A percentile compares a stretch with the other conserved stretches of the same genome.
Conservation (phyloP, 2,888 invertebrate species). For the Acanthopleura granulata region DNA sequence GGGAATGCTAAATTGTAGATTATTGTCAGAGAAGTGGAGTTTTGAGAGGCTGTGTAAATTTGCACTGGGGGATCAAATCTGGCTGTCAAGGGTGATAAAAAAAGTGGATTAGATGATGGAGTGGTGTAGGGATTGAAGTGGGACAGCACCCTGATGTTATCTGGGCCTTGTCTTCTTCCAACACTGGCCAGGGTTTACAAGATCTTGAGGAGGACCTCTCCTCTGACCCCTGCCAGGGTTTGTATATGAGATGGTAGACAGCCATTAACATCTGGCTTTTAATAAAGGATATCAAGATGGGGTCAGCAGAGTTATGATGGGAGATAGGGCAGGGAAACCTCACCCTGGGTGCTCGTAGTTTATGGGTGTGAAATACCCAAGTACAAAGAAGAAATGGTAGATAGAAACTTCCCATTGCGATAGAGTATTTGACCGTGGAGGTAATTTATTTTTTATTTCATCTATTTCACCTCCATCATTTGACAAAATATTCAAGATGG, state of each 20-base stretch:
- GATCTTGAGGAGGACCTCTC: background rate
- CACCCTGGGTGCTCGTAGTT: too few relatives aligned
- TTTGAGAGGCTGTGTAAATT: slow-evolving; percentile 16
- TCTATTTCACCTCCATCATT: too few relatives aligned
- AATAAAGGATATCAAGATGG: background rate
- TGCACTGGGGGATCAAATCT: background rate
- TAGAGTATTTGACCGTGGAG: too few relatives aligned
- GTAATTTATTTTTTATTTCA: too few relatives aligned
- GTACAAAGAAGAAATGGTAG: too few relatives aligned
- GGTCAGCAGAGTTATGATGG: too few relatives aligned
- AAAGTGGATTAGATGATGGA: slow-evolving; percentile 1
- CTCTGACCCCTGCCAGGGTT: slow-evolving; percentile 1
- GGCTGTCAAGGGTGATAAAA: slow-evolving; percentile 9
- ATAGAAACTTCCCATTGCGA: too few relatives aligned
- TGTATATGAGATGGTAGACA: background rate
- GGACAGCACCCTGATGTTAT: background rate
- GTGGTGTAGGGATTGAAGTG: background rate
- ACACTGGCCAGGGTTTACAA: background rate
- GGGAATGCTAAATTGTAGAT: background rate
- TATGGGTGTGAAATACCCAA: too few relatives aligned
- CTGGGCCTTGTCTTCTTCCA: background rate
- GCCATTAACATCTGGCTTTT: background rate
- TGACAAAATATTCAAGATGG: too few relatives aligned
- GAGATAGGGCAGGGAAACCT: too few relatives aligned
- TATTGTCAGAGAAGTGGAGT: background rate